Conservation (phyloP, 2,797 vertebrate species). For the Champsocephalus gunnari region DNA sequence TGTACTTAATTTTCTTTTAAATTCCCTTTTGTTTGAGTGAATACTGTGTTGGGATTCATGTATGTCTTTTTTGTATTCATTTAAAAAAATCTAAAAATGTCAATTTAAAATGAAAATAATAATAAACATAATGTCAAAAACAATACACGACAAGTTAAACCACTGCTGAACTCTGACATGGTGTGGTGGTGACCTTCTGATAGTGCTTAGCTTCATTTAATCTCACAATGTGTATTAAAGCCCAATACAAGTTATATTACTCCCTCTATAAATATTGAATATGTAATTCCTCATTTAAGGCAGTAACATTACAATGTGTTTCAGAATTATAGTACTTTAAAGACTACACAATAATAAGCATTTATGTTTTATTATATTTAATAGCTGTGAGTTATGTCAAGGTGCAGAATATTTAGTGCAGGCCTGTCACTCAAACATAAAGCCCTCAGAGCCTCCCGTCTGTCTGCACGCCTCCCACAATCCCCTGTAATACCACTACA, state of each 20-base stretch:
- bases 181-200: background rate
- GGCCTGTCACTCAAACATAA: constrained; percentile 66
- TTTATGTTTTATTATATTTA: background rate
- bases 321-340: too few species aligned
- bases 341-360: background rate
- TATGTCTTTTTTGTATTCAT: too few species aligned
- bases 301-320: too few species aligned
- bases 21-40: too few species aligned
- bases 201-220: background rate
- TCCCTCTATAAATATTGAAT: background rate
- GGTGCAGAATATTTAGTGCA: constrained; percentile 38
- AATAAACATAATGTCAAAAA: too few species aligned
- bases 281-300: background rate
- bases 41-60: too few species aligned
- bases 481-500: constrained; percentile 73
- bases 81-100: too few species aligned
- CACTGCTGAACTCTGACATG: too few species aligned
- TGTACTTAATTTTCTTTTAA: too few species aligned
- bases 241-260: background rate
- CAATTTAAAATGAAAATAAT: too few species aligned
- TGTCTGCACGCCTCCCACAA: constrained; percentile 70
- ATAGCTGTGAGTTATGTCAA: background rate
- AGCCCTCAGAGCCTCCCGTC: constrained; percentile 60
- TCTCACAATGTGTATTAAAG: background rate
- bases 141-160: background rate